phyloP scores from a whole-genome alignment of 2,888 invertebrate species.

The Mythimna impura region DNA sequence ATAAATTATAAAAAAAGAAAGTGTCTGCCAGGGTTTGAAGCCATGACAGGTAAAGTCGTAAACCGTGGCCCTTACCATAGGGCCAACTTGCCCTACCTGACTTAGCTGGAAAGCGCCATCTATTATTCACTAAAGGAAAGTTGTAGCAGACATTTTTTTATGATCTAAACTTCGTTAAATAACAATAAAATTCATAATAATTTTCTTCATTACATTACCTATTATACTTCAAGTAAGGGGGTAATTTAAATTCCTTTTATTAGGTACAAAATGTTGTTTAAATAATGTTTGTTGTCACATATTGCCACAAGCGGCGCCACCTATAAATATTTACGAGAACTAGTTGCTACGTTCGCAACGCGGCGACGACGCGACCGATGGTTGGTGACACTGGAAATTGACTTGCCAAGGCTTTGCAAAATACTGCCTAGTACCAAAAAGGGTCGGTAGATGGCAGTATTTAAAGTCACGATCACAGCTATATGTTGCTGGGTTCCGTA shows the following conservation, averaged over 20 bases:
- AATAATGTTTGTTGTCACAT: background rate
- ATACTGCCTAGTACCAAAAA: background rate
- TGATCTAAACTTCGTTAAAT: background rate
- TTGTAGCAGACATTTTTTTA: background rate
- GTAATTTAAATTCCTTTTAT: background rate
- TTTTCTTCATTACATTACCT: background rate
- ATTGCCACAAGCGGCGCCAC: background rate
- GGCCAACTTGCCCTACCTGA: background rate
- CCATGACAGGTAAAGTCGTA: too few species aligned
- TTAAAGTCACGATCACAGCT: background rate
- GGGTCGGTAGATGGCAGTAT: slow-evolving; percentile 15
- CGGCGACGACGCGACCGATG: background rate
- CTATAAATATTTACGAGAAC: background rate
- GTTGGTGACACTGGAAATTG: background rate
- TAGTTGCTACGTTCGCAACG: background rate
- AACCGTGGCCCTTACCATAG: too few species aligned
- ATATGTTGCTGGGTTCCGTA: too few species aligned
- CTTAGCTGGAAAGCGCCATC: slow-evolving; percentile 3
- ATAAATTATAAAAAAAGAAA: too few species aligned
- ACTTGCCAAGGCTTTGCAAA: background rate
- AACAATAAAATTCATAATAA: background rate
- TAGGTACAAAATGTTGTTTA: background rate
- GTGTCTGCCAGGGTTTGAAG: too few species aligned
- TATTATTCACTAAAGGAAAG: background rate
- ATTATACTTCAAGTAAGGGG: background rate